Evolutionary conservation across 2,113 vertebrate genomes (phyloP), one percentile per base, ranked within the genome.

Genomic region (Embiotoca jacksoni): DNA sequence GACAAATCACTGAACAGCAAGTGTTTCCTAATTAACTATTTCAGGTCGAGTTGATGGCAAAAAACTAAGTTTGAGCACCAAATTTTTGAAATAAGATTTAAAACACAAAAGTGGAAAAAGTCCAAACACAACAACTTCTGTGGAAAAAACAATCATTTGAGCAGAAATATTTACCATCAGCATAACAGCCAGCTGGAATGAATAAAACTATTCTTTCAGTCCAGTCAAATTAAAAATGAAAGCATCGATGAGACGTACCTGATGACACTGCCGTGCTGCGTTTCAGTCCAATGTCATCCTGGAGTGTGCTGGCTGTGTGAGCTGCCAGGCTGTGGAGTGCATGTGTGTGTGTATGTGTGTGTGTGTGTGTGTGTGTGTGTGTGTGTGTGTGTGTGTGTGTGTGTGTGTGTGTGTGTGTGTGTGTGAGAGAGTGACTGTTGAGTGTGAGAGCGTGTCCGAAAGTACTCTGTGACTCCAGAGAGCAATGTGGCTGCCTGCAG

Each of bases 231-330:
- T 23, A 23, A 60, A 7, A 47, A 31, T 56, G 0, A 31, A 23
- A 72, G 50, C 63, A 57, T 16, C 41, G 0, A 31, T 10, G 32
- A 56, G 16, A 10, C 89, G 84, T 87, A 95, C 94, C 93, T 92
- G 91, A 47, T 78, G 83, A 80, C 71, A 52, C 35, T n/a, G 54
- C 57, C 66, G 67, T 77, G 78, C 78, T 82, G 80, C 55, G 70
- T 82, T 78, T 95, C 88, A 95, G 85, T 75, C 58, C 85, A 88
- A 31, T 80, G 82, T 93, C 93, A 95, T 95, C 86, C 92, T 92
- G 78, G 80, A 85, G 80, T 78, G 80, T 85, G 85, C 64, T 49
- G 78, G 76, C 73, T 67, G 72, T 35, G 67, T 31, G 16, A 83
- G 79, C 66, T 82, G 88, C 83, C 80, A 70, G 75, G 61, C 47